Evolutionary conservation across 2,113 vertebrate species (phyloP), one percentile per base, ranked within the genome.

Genomic region (Acanthochromis polyacanthus): DNA sequence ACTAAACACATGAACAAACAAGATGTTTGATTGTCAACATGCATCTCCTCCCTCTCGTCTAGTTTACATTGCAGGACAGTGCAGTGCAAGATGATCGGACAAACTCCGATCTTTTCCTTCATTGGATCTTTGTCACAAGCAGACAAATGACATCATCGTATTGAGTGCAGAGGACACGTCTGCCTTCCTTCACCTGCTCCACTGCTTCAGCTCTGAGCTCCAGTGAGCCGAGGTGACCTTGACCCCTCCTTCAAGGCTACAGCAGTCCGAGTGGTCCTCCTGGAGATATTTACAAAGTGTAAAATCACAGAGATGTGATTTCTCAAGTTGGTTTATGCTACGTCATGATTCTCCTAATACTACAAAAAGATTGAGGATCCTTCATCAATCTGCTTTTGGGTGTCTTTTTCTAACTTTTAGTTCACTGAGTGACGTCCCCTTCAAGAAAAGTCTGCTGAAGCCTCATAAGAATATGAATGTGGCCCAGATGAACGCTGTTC

Each of bases 51-150:
- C 58, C 40, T 63, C n/a, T 70, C 17, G 43, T 80, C 70, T 45
- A 56, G 75, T 84, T 89, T 84, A 89, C 84, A 81, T 84, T 80
- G 60, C 59, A 76, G 65, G 88, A 75, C 68, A 7, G 43, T 66
- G 66, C 82, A 88, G 88, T 90, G 89, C 91, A 93, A 90, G 89
- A 71, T 2, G 32, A 78, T 77, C 56, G 73, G 81, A 71, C 73
- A 64, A 36, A 65, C 32, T 32, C 23, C 38, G 32, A 59, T 71
- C 20, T 52, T 20, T 63, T 88, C 80, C 73, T 88, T 84, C 82
- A 57, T 67, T 67, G 25, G 70, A 67, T 77, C 23, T 60, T 72
- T 59, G 71, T 89, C 80, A 74, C 68, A 48, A 43, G 53, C 58
- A 25, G 56, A 84, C 46, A 20, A 50, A 83, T 82, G 20, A 89